phyloP scores from a whole-genome alignment of 2,113 vertebrate genomes.

The Cheilinus undulatus region DNA sequence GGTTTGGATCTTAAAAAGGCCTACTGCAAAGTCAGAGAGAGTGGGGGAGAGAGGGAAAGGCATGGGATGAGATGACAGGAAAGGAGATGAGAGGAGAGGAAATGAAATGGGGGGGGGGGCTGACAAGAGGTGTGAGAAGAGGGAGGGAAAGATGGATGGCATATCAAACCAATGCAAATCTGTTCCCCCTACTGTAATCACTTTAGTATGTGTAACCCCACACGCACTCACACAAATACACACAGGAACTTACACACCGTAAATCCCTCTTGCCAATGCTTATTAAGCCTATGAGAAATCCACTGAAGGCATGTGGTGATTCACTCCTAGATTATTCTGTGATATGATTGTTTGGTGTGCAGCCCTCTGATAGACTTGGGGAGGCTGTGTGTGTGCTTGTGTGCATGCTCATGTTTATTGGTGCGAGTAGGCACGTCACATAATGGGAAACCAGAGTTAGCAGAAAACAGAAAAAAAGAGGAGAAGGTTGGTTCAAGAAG shows the following conservation, averaged over 20 bases:
- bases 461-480: no score
- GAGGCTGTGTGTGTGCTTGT: not conserved
- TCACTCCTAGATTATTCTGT: conserved; percentile 54
- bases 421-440: not conserved
- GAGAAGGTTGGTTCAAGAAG: no score
- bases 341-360: conserved; percentile 55
- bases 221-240: conserved; percentile 2
- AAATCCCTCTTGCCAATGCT: conserved; percentile 47
- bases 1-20: conserved; percentile 11
- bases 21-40: conserved; percentile 4
- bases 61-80: conserved; percentile 31
- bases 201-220: conserved; percentile 35
- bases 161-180: conserved; percentile 72
- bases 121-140: conserved; percentile 39
- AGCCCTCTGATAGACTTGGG: conserved; percentile 35
- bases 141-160: conserved; percentile 55
- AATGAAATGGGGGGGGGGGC: conserved; percentile 46
- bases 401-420: not conserved
- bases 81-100: conserved; percentile 41
- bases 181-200: conserved; percentile 53
- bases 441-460: not conserved
- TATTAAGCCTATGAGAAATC: conserved; percentile 54
- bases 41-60: not conserved
- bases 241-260: conserved; percentile 6
- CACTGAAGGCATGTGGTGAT: conserved; percentile 46